Evolutionary conservation across 1,140 invertebrate species (phyloP), one percentile per base, ranked within the genome.

Genomic region (Drosophila sulfurigaster): DNA sequence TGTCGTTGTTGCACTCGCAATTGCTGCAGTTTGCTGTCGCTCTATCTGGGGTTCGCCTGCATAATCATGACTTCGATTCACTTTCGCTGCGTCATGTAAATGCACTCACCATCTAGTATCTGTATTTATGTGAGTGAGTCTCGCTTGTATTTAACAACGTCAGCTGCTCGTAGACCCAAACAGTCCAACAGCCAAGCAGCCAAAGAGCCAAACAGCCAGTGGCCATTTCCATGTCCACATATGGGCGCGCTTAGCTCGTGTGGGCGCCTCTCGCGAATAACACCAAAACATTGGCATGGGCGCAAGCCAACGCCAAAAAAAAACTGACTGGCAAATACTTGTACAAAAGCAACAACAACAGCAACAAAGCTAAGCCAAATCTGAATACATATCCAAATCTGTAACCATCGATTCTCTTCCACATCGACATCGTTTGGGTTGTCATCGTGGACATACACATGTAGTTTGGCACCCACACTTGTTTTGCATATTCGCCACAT

Each of bases 51-150:
- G 59, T 56, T 75, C 69, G 70, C 67, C 86, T 86, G 83, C 41
- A 75, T 85, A 85, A 85, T 85, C 82, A 78, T 56, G 64, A 79
- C 70, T 69, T 69, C 82, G 70, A 87, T 88, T 87, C 76, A 87
- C 82, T 87, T 87, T 87, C 82, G 82, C 82, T 69, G 83, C 80
- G 82, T 87, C 83, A 88, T 88, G 82, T 87, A 87, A 86, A 86
- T 87, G 82, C 82, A 83, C 76, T 88, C 52, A 48, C 8, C 28
- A 45, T 16, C 7, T 48, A 15, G 10, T 58, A 35, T 59, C 11
- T 65, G 28, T 30, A 49, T 59, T 38, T 58, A 43, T 32, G 32
- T 32, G 32, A 6, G 7, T 32, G 35, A 10, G 35, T 38, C 1
- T 38, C 57, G 25, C 20, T 72, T 56, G 54, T 51, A 32, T 32